A percentile compares a stretch with the other conserved stretches of the same genome.
Evolutionary conservation across 2,797 vertebrate species (phyloP).

Genomic region (Leucoraja ocellata): DNA sequence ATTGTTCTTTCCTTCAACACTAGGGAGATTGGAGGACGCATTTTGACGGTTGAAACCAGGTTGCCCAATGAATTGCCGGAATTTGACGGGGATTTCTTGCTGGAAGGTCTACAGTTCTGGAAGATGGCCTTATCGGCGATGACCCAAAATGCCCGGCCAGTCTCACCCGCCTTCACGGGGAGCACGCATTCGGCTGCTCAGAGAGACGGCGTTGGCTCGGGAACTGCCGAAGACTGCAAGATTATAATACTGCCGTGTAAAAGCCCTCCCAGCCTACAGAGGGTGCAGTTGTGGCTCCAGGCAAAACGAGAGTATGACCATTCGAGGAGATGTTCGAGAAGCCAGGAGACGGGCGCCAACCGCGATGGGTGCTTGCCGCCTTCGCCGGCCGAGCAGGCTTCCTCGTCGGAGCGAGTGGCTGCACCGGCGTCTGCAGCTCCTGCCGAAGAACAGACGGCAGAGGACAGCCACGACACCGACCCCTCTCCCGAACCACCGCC

Average conservation of each 20-base stretch:
- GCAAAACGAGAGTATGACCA: slow-evolving; percentile 82
- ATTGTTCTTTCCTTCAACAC: neutral
- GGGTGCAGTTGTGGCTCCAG: slow-evolving; percentile 84
- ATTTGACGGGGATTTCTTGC: slow-evolving; percentile 82
- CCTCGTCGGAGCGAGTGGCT: neutral
- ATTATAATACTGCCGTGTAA: slow-evolving; percentile 88
- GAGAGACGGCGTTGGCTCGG: slow-evolving; percentile 46
- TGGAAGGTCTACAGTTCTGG: slow-evolving; percentile 88
- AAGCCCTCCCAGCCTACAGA: slow-evolving; percentile 77
- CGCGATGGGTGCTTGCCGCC: slow-evolving; percentile 46
- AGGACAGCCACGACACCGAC: neutral
- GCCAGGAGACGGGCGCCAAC: slow-evolving; percentile 47
- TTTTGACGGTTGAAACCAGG: slow-evolving; percentile 77
- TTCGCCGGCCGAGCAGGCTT: slow-evolving; percentile 19
- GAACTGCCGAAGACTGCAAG: slow-evolving; percentile 70
- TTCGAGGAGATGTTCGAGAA: slow-evolving; percentile 64
- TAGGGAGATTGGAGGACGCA: slow-evolving; percentile 86
- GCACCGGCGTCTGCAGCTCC: neutral
- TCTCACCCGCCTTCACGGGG: slow-evolving; percentile 57
- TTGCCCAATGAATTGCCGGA: slow-evolving; percentile 77
- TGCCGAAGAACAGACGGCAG: neutral
- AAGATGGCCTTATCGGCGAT: slow-evolving; percentile 90
- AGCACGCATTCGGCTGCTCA: slow-evolving; percentile 49
- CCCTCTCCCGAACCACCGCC: slow-evolving; percentile 51
- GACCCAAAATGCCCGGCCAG: slow-evolving; percentile 66